Evolutionary conservation across 2,888 invertebrate genomes (phyloP).

Genomic region (Phalangium opilio): DNA sequence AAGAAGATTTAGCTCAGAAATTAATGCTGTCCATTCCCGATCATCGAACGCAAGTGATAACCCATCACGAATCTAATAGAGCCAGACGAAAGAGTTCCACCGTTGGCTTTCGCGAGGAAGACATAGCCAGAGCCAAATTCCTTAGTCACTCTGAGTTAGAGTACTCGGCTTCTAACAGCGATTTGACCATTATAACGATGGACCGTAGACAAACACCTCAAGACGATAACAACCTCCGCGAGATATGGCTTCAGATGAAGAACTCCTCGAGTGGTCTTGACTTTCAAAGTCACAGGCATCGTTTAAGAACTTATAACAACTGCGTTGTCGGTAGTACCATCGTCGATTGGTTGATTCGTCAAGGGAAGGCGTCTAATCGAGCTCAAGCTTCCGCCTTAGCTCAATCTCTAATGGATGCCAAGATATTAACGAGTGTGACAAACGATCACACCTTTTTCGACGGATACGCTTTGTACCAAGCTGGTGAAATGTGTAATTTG

Average conservation of each 20-base stretch:
- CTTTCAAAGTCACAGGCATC: slow-evolving; percentile 48
- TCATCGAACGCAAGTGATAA: too few species aligned
- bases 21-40: slow-evolving; percentile 17
- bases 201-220: slow-evolving; percentile 29
- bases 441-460: slow-evolving; percentile 43
- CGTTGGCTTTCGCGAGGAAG: slow-evolving; percentile 55
- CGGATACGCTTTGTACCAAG: slow-evolving; percentile 45
- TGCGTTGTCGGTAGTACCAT: slow-evolving; percentile 42
- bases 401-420: slow-evolving; percentile 57
- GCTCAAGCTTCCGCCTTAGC: slow-evolving; percentile 49
- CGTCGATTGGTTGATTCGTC: slow-evolving; percentile 65
- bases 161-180: too few species aligned
- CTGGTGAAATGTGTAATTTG: slow-evolving; percentile 25
- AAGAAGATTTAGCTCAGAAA: slow-evolving; percentile 54
- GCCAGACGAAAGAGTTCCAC: slow-evolving; percentile 45
- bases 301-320: slow-evolving; percentile 32
- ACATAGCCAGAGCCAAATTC: slow-evolving; percentile 36
- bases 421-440: slow-evolving; percentile 49
- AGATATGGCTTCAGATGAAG: slow-evolving; percentile 46
- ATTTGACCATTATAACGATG: not conserved
- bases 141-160: not conserved
- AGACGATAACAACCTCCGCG: slow-evolving; percentile 43
- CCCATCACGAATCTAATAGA: slow-evolving; percentile 2
- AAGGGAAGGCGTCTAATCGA: slow-evolving; percentile 53
- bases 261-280: slow-evolving; percentile 41